These are phyloP conservation scores for Brachionichthys hirsutus DNA, from an alignment of 2,113 vertebrate species.

Conservation along the genomic window DNA sequence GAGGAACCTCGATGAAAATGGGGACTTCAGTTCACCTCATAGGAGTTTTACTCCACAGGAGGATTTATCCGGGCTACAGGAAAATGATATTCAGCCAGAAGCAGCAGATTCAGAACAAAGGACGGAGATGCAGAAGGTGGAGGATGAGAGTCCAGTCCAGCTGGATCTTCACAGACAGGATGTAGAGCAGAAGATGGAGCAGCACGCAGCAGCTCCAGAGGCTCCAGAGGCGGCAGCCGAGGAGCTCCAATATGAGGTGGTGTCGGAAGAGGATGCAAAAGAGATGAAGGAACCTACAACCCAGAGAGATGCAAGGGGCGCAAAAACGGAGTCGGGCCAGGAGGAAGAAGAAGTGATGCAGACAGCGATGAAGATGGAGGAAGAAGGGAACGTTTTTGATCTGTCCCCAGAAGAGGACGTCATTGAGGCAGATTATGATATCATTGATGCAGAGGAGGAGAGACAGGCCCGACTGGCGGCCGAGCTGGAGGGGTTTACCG, in stretches of 20 bases:
- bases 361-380: constrained; percentile 19
- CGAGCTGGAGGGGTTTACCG: constrained; percentile 81
- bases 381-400: constrained; percentile 36
- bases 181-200: constrained; percentile 9
- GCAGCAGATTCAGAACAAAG: constrained; percentile 13
- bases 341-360: constrained; percentile 19
- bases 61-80: constrained; percentile 59
- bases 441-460: constrained; percentile 80
- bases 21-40: constrained; percentile 32
- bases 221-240: constrained; percentile 75
- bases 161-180: constrained; percentile 22
- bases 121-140: background rate
- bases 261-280: constrained; percentile 79
- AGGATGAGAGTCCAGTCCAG: background rate
- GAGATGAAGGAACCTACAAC: constrained; percentile 62
- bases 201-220: constrained; percentile 11
- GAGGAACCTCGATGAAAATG: constrained; percentile 31
- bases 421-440: constrained; percentile 78
- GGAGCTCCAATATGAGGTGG: constrained; percentile 82
- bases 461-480: constrained; percentile 73
- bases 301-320: constrained; percentile 20
- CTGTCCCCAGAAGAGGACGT: constrained; percentile 61
- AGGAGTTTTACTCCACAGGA: constrained; percentile 69
- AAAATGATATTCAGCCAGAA: constrained; percentile 14
- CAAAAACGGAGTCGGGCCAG: constrained; percentile 7